phyloP scores from a whole-genome alignment of 1,140 invertebrate species.

The Bombus impatiens region DNA sequence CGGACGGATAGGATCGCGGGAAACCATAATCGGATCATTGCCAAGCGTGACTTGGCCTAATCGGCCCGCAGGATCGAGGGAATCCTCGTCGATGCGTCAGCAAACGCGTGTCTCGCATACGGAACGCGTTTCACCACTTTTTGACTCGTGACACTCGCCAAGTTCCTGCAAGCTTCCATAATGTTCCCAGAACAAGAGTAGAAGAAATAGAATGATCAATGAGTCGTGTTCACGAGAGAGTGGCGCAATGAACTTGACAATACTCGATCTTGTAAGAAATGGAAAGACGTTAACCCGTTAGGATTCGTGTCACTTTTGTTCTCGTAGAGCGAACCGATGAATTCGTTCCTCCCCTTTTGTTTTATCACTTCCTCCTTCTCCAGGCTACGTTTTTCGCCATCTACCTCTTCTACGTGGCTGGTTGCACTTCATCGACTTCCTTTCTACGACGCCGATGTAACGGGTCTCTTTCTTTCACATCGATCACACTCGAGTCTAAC shows the following conservation, averaged over 20 bases:
- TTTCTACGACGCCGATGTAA: constrained; percentile 18
- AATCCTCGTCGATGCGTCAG: constrained; percentile 45
- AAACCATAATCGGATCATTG: constrained; percentile 49
- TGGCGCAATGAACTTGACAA: constrained; percentile 4
- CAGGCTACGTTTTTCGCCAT: background rate
- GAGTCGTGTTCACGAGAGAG: constrained; percentile 20
- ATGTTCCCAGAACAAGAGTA: background rate
- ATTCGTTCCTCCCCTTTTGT: constrained; percentile 24
- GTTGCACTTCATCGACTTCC: constrained; percentile 36
- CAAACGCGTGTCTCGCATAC: constrained; percentile 16
- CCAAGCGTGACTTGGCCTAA: constrained; percentile 44
- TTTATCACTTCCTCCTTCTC: constrained; percentile 9
- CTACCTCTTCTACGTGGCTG: constrained; percentile 9
- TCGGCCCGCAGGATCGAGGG: constrained; percentile 18
- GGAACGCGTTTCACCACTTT: background rate
- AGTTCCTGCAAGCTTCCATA: background rate
- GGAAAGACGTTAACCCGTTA: constrained; percentile 36
- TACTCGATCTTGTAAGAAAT: background rate
- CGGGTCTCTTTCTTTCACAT: constrained; percentile 41
- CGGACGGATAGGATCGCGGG: constrained; percentile 32
- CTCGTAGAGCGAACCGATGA: constrained; percentile 21
- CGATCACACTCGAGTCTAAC: constrained; percentile 17
- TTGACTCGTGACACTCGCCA: background rate
- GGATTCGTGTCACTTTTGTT: constrained; percentile 53
- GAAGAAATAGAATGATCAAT: background rate